Evolutionary conservation across 2,797 vertebrate species (phyloP), one percentile per base, ranked within the genome.

Genomic region (Mus minutoides): DNA sequence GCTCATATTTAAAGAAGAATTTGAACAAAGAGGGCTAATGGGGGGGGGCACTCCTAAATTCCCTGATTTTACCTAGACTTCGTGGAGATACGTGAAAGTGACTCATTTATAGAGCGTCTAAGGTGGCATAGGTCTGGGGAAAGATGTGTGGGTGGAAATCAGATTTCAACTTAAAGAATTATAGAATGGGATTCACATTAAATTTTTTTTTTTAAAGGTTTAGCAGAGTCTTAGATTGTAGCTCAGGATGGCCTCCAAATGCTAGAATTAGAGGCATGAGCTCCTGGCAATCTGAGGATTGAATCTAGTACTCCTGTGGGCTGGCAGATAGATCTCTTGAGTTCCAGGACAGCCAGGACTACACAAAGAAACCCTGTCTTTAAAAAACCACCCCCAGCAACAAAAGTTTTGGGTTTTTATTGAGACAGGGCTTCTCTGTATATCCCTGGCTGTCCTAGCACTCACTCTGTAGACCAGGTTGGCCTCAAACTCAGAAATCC

Each of bases 141-240:
- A 73, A 71, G 12, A 43, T 37, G 4, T 69, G 8, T 75, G n/a
- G 78, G 75, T 71, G 67, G 34, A 2, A 16, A 75, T 83, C 46
- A 91, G 34, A 69, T 54, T 95, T 91, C 46, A 46, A 82, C 49
- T 26, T n/a, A 34, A 82, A n/a, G 37, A 92, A 82, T 83, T 95
- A 19, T 87, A 52, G 77, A 80, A 46, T 76, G 85, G 29, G 52
- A 43, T 75, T 88, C 54, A 71, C 31, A 12, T 77, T 78, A 14
- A 12, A 26, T 75, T 34, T n/a, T 31, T 16, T 17, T 52, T 60
- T 40, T 83, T 43, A 4, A 85, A n/a, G 43, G 6, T 31, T 77
- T 77, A 77, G 4, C 7, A 3, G 16, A 16, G 16, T 64, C 10
- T 84, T 17, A 62, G 29, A 52, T 46, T 88, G 29, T 76, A 88